Percentiles rank a stretch among this genome's conserved stretches.
These are phyloP conservation scores for Cremastobaeus sp. DNA, from an alignment of 2,888 invertebrate genomes.

Conservation along the genomic window DNA sequence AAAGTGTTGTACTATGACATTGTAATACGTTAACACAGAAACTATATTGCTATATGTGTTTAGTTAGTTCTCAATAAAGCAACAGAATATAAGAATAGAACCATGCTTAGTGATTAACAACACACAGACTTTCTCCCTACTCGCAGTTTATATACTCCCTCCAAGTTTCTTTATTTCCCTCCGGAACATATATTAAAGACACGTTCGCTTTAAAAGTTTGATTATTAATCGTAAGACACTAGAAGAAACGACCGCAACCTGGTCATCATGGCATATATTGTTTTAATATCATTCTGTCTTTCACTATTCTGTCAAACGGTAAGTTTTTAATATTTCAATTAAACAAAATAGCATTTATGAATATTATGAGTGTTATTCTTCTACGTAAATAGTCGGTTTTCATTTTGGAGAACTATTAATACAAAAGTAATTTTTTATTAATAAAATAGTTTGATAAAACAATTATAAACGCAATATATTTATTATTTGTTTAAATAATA, in stretches of 20 bases:
- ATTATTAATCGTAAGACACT: slow-evolving; percentile 40
- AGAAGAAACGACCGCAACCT: slow-evolving; percentile 27
- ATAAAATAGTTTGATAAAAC: no score
- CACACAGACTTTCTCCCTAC: slow-evolving; percentile 33
- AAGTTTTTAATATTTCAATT: slow-evolving; percentile 1
- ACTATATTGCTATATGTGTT: no score
- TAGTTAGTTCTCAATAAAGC: no score
- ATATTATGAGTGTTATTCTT: not conserved
- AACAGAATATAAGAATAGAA: no score
- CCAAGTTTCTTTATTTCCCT: slow-evolving; percentile 17
- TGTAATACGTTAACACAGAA: no score
- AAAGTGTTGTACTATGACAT: no score
- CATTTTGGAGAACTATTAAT: no score
- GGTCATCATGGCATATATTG: slow-evolving; percentile 13
- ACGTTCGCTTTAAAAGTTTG: slow-evolving; percentile 30
- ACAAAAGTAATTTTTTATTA: no score
- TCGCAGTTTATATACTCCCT: slow-evolving; percentile 18
- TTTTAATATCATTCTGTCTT: slow-evolving; percentile 9
- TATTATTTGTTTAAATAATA: no score
- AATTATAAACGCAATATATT: no score
- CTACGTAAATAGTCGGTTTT: not conserved
- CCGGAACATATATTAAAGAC: slow-evolving; percentile 35
- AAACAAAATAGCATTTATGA: no score
- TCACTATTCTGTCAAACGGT: slow-evolving; percentile 29
- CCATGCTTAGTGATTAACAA: slow-evolving; percentile 1